These are phyloP conservation scores for Sipha flava DNA, from an alignment of 1,140 invertebrate species.

Conservation along the genomic window DNA sequence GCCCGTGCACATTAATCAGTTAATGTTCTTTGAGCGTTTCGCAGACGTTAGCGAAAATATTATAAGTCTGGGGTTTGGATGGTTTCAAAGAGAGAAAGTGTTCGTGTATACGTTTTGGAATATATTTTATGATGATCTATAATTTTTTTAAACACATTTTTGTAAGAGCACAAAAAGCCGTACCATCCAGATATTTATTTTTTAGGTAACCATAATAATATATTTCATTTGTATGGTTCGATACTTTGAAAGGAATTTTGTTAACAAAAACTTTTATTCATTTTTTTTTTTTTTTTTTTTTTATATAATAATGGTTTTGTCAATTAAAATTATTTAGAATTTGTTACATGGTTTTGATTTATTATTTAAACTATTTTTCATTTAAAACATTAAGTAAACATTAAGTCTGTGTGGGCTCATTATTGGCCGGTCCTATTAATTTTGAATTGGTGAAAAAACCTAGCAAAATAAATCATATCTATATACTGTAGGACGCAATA, in stretches of 20 bases:
- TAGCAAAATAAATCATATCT: not conserved
- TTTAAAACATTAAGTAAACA: not conserved
- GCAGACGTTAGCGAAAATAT: not conserved
- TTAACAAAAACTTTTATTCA: too few species aligned
- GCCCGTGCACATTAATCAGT: not conserved
- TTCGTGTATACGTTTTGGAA: not conserved
- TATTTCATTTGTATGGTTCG: not conserved
- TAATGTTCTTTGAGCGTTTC: not conserved
- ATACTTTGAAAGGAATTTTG: not conserved
- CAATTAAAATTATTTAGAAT: not conserved
- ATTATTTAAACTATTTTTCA: not conserved
- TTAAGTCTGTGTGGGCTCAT: not conserved
- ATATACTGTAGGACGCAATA: not conserved
- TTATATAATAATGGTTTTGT: not conserved
- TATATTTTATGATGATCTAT: not conserved
- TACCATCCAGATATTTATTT: not conserved
- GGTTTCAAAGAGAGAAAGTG: not conserved
- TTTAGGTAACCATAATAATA: not conserved
- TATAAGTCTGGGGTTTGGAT: too few species aligned
- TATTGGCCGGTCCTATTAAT: not conserved
- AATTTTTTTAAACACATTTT: not conserved
- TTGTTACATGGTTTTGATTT: not conserved
- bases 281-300: not conserved
- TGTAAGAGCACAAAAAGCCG: not conserved
- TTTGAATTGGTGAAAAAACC: not conserved